Evolutionary conservation across 2,113 vertebrate species (phyloP), one percentile per base, ranked within the genome.

Genomic region (Pseudopipra pipra): DNA sequence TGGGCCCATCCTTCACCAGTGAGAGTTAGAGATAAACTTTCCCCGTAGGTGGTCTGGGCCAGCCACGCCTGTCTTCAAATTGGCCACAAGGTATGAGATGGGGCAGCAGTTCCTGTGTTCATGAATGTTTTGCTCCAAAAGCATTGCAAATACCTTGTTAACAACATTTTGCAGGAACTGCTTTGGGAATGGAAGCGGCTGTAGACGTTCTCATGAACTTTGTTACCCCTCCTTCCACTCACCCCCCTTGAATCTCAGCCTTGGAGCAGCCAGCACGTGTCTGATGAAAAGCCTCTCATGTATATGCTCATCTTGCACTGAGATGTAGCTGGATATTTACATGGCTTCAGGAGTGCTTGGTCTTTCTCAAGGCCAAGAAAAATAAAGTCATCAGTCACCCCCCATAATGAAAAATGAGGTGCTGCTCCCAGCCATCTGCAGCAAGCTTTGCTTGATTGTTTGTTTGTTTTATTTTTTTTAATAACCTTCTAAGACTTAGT

Each of bases 311-410:
- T 92, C 90, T 49, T 28, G 70, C 52, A 6, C 73, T 5, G 70
- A 85, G 72, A 79, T 1, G 0, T 77, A 83, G 80, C 68, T 93
- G 58, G 72, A 39, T 92, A 90, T 96, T 93, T 91, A 80, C 88
- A 84, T 56, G 85, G 78, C 28, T 56, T 74, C 5, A 33, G 68
- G 56, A 96, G 88, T 84, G 59, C 82, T 91, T 75, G 61, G 44
- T 86, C 72, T 94, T 87, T 96, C 87, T 88, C 95, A 95, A 79
- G 79, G 68, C 87, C 87, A 95, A 96, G 86, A 95, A 96, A 97
- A 96, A 95, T 73, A 93, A 97, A 95, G 95, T 67, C 59, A 76
- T 58, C 89, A 59, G 41, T 20, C n/a, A 51, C 85, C 78, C 47
- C 65, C 52, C 30, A 5, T 49, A 39, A 78, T 93, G 94, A 95